phyloP scores from a whole-genome alignment of 2,797 vertebrate species.

The Nyctibius grandis region DNA sequence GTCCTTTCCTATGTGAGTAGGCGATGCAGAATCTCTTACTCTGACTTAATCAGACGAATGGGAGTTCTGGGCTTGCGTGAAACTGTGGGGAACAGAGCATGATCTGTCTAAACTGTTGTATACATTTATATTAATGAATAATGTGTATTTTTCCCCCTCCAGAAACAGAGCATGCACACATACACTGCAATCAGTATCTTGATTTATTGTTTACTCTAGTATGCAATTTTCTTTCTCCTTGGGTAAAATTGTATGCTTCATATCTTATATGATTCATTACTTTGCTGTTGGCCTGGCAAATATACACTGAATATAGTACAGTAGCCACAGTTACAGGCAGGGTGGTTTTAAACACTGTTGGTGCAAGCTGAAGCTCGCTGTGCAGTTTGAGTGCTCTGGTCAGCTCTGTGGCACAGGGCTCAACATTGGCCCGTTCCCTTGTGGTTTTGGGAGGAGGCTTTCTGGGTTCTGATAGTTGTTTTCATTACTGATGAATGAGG shows the following conservation, averaged over 20 bases:
- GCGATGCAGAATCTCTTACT: neutral
- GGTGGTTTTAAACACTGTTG: neutral
- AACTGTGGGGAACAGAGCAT: neutral
- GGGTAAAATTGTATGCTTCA: neutral
- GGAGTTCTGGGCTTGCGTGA: neutral
- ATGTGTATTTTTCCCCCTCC: neutral
- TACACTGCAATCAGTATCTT: neutral
- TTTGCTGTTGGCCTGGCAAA: neutral
- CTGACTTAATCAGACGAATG: neutral
- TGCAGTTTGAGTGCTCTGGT: neutral
- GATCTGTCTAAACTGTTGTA: neutral
- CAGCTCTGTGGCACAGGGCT: neutral
- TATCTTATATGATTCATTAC: neutral
- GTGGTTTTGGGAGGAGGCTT: neutral
- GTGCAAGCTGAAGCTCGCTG: neutral
- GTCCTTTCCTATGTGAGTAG: neutral
- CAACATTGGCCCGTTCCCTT: neutral
- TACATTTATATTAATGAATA: neutral
- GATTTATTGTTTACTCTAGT: neutral
- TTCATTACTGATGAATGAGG: neutral
- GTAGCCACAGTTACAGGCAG: neutral
- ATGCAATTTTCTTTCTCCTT: neutral
- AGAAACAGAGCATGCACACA: neutral
- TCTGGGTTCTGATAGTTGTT: neutral
- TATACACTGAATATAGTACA: neutral